Evolutionary conservation across 2,888 invertebrate species (phyloP).

Genomic region (Xanthia icteritia): DNA sequence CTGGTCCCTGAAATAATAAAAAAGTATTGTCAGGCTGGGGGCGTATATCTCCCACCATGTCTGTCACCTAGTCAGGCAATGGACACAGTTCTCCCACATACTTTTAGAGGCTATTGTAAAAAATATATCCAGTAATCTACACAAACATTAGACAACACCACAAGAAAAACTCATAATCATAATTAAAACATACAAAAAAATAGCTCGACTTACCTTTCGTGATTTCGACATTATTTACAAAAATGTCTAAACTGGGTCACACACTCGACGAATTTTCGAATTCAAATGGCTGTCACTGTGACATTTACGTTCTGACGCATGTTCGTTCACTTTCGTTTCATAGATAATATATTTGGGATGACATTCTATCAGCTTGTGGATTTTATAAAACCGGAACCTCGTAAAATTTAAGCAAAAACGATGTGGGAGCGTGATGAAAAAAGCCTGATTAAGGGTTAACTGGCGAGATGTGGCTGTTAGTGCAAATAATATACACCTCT

Average conservation of each 20-base stretch:
- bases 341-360: slow-evolving; percentile 3
- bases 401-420: not conserved
- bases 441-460: no score
- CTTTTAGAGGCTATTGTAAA: not conserved
- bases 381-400: not conserved
- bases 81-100: not conserved
- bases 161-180: no score
- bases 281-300: slow-evolving; percentile 6
- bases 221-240: not conserved
- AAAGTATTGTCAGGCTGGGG: not conserved
- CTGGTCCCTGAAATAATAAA: not conserved
- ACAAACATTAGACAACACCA: no score
- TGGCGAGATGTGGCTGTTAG: not conserved
- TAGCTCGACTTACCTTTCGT: not conserved
- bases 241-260: not conserved
- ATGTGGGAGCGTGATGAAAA: no score
- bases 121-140: not conserved
- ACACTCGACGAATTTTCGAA: not conserved
- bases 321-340: no score
- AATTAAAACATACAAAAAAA: no score
- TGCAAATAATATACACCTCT: not conserved
- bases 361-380: not conserved
- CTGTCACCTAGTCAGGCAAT: no score
- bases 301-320: slow-evolving; percentile 6
- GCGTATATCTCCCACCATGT: not conserved